Percentiles rank a stretch among this genome's conserved stretches.
Conservation (phyloP, 2,888 invertebrate species). For the Argyra leucocephala region DNA sequence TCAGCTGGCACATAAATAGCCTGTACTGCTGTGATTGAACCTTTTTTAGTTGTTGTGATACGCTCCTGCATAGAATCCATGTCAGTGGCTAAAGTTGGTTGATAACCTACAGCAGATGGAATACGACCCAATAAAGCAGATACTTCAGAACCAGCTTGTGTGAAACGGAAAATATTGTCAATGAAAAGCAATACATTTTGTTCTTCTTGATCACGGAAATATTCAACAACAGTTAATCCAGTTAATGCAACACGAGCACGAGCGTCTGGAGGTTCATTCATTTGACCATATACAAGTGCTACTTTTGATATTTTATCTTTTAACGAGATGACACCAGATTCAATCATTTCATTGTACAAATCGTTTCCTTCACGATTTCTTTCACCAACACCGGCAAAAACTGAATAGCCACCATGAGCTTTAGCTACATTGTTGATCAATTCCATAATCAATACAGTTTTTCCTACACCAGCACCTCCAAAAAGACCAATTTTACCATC, state of each 20-base stretch:
- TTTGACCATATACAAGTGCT: conserved; percentile 88
- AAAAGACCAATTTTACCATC: conserved; percentile 93
- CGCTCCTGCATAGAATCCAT: conserved; percentile 97
- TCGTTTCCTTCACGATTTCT: conserved; percentile 94
- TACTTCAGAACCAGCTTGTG: conserved; percentile 81
- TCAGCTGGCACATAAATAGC: conserved; percentile 94
- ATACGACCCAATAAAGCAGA: conserved; percentile 92
- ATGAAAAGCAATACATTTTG: conserved; percentile 92
- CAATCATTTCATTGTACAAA: conserved; percentile 94
- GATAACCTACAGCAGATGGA: conserved; percentile 92
- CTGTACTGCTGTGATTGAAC: conserved; percentile 92
- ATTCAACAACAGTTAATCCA: conserved; percentile 87
- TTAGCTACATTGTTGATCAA: conserved; percentile 93
- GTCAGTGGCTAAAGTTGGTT: conserved; percentile 90
- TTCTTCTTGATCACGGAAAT: conserved; percentile 90
- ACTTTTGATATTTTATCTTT: conserved; percentile 86
- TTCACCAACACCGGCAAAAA: conserved; percentile 92
- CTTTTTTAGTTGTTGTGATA: conserved; percentile 38
- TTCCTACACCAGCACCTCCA: conserved; percentile 91
- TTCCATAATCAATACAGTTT: conserved; percentile 95
- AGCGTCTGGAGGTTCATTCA: conserved; percentile 96
- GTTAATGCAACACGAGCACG: conserved; percentile 89
- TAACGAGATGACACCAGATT: conserved; percentile 82
- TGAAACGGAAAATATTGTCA: conserved; percentile 94
- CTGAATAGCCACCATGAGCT: conserved; percentile 93